Percentiles rank a stretch among this genome's conserved stretches.
phyloP scores from a whole-genome alignment of 2,888 invertebrate species.

The Drosophila niveifrons region DNA sequence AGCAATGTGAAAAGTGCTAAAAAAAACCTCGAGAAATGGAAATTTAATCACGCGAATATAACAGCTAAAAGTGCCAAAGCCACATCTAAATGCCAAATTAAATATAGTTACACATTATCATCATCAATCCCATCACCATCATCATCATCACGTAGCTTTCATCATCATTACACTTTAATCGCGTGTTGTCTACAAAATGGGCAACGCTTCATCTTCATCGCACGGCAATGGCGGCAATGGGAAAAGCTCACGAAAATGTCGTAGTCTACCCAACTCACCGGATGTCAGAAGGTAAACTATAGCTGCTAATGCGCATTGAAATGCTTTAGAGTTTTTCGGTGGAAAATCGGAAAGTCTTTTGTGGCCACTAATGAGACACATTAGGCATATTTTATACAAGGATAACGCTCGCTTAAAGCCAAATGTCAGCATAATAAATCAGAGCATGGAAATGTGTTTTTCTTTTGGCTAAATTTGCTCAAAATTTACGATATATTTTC shows the following conservation, averaged over 20 bases:
- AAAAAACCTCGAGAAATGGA: constrained; percentile 21
- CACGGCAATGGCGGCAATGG: constrained; percentile 62
- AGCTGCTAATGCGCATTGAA: constrained; percentile 22
- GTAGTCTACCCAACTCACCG: constrained; percentile 92
- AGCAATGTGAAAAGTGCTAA: constrained; percentile 11
- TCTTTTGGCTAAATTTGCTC: constrained; percentile 51
- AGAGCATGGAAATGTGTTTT: constrained; percentile 36
- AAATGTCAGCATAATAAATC: constrained; percentile 75
- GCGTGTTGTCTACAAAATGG: constrained; percentile 71
- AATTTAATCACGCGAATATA: constrained; percentile 12
- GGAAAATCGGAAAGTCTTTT: constrained; percentile 50
- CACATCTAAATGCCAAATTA: constrained; percentile 72
- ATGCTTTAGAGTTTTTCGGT: constrained; percentile 27
- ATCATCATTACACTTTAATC: constrained; percentile 30
- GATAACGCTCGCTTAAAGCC: constrained; percentile 59
- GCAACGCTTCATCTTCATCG: constrained; percentile 84
- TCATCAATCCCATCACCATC: constrained; percentile 1
- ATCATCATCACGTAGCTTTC: constrained; percentile 4
- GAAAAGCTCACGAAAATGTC: constrained; percentile 84
- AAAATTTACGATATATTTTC: constrained; percentile 66
- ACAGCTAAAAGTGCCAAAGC: constrained; percentile 69
- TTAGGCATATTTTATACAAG: constrained; percentile 51
- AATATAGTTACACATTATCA: constrained; percentile 50
- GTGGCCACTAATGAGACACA: constrained; percentile 68
- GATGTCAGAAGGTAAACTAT: constrained; percentile 89